A percentile compares a stretch with the other conserved stretches of the same genome.
Conservation (phyloP, 2,797 vertebrate genomes). For the Oophaga sylvatica region DNA sequence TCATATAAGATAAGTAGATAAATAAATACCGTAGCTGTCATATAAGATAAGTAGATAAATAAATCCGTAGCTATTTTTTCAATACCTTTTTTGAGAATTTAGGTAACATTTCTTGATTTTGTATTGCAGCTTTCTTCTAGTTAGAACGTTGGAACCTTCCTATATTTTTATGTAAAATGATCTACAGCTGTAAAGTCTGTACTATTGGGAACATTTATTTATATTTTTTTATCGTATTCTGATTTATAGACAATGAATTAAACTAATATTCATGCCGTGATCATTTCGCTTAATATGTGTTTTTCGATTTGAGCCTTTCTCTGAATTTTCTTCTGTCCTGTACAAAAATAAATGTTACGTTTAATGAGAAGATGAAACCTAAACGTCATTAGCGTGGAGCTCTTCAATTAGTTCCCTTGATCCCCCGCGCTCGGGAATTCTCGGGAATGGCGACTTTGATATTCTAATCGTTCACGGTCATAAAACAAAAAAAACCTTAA, state of each 20-base stretch:
- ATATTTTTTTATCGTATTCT: too few relatives aligned
- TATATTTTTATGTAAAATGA: too few relatives aligned
- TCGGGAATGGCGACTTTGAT: neutral
- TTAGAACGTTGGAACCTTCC: too few relatives aligned
- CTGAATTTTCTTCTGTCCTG: too few relatives aligned
- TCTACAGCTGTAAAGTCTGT: too few relatives aligned
- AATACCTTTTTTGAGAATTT: neutral
- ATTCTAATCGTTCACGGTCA: slow-evolving; percentile 47
- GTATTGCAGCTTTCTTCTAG: too few relatives aligned
- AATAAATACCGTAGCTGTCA: neutral
- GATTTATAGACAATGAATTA: too few relatives aligned
- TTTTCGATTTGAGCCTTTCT: too few relatives aligned
- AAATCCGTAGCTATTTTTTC: neutral
- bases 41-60: neutral
- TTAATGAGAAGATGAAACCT: neutral
- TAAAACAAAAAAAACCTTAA: slow-evolving; percentile 54
- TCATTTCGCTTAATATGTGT: too few relatives aligned
- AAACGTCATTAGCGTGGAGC: neutral
- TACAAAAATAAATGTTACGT: too few relatives aligned
- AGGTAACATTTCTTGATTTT: neutral
- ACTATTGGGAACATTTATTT: too few relatives aligned
- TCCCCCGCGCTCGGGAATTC: neutral
- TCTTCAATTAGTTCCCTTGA: neutral
- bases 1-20: neutral
- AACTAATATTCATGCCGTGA: too few relatives aligned